Evolutionary conservation across 2,113 vertebrate species (phyloP), one percentile per base, ranked within the genome.

Genomic region (Toxostoma redivivum): DNA sequence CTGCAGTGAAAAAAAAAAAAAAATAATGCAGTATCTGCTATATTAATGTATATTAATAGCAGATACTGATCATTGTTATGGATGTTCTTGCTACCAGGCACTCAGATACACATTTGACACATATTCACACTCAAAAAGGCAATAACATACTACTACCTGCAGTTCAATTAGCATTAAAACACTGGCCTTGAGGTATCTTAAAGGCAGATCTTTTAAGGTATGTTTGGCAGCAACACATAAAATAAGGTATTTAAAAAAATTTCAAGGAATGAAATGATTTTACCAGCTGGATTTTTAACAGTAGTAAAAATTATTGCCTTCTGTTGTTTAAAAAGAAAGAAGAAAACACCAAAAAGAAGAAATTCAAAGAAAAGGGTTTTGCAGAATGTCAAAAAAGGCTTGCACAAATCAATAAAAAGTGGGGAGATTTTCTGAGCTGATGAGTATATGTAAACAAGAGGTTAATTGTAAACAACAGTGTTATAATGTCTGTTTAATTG

Each of bases 401-500:
- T 86, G 45, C 16, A 67, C 20, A 58, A 67, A 86, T 61, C 50
- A 73, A 27, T 48, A 81, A 71, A 83, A 87, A 50, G 2, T 3
- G 0, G 28, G 3, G 53, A 91, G 21, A 56, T 54, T 87, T 84
- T 91, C 58, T 56, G 18, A 88, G 24, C 15, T 78, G 45, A 94
- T 83, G 74, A 95, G 80, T 57, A 82, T 58, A 70, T 38, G 70
- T 70, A 79, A 97, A 76, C 16, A 73, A 92, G 17, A 87, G 42
- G 19, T 28, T 95, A 94, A 91, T 77, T 94, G 51, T 95, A 97
- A 97, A 72, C 42, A 95, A 91, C 58, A 61, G 16, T 86, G 15
- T 23, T 76, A 12, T 66, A 94, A 95, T 96, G 15, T 89, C 35
- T 95, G n/a, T 71, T 74, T 96, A 96, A 94, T 86, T 96, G 66